Conservation (phyloP, 2,797 vertebrate species). For the Sebastes reedi region DNA sequence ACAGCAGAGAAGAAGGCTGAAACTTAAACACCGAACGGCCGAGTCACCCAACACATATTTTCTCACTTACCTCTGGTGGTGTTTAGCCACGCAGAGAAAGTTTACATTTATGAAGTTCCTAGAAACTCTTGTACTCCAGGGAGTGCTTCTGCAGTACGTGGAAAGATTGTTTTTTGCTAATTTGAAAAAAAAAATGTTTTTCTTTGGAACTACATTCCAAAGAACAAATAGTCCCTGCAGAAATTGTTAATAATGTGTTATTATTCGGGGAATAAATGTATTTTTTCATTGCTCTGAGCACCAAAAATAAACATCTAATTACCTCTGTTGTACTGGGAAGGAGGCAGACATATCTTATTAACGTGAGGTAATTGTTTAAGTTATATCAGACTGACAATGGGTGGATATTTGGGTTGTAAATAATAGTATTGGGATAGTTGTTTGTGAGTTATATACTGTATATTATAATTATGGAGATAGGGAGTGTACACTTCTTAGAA, state of each 20-base stretch:
- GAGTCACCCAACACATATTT: background rate
- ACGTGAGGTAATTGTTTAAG: background rate
- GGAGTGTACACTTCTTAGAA: too few relatives aligned
- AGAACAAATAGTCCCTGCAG: background rate
- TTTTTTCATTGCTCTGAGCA: background rate
- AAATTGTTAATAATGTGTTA: background rate
- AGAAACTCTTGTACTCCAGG: background rate
- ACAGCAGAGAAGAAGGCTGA: background rate
- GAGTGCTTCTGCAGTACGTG: background rate
- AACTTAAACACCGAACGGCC: background rate
- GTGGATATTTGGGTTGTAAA: background rate
- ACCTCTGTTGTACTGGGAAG: background rate
- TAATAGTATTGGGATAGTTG: background rate
- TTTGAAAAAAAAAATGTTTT: background rate
- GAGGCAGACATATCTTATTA: background rate
- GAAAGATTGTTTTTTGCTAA: background rate
- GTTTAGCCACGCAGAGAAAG: background rate
- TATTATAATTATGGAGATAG: too few relatives aligned
- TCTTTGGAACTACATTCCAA: background rate
- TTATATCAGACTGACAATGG: background rate
- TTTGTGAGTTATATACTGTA: too few relatives aligned
- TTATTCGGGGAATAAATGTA: background rate
- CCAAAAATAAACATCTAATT: background rate
- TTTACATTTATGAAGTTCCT: background rate
- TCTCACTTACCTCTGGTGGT: background rate